A percentile compares a stretch with the other conserved stretches of the same genome.
Evolutionary conservation across 2,797 vertebrate genomes (phyloP).

Genomic region (Gila robusta): DNA sequence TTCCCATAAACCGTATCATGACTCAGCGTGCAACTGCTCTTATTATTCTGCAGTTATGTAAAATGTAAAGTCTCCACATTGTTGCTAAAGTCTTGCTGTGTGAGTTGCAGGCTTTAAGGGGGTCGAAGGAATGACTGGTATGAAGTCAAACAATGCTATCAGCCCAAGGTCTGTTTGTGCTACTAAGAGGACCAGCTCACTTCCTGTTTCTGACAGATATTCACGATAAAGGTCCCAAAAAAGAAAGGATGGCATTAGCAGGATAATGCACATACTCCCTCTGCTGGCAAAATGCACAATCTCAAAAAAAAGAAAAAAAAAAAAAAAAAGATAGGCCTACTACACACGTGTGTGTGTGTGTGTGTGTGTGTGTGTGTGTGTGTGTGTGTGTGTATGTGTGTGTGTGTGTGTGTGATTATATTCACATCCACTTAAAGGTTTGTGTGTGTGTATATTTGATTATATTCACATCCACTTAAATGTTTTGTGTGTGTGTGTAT

Average conservation of each 20-base stretch:
- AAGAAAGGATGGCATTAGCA: conserved; percentile 43
- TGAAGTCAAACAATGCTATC: conserved; percentile 68
- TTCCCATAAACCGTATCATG: conserved; percentile 30
- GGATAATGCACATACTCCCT: conserved; percentile 51
- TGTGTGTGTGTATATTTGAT: too few species aligned
- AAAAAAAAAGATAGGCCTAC: too few species aligned
- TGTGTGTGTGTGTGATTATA: too few species aligned
- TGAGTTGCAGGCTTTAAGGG: conserved; percentile 25
- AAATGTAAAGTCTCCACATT: conserved; percentile 46
- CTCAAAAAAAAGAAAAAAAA: background rate
- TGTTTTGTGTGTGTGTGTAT: too few species aligned
- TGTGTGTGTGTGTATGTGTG: background rate
- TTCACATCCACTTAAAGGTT: too few species aligned
- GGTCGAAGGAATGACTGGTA: conserved; percentile 61
- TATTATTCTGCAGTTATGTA: conserved; percentile 52
- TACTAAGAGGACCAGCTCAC: conserved; percentile 62
- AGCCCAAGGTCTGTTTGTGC: conserved; percentile 62
- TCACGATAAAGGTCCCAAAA: conserved; percentile 63
- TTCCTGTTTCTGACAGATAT: conserved; percentile 68
- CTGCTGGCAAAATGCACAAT: conserved; percentile 59
- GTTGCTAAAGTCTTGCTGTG: conserved; percentile 18
- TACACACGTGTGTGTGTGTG: too few species aligned
- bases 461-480: too few species aligned
- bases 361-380: too few species aligned
- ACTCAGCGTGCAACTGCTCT: conserved; percentile 32